Evolutionary conservation across 1,140 invertebrate species (phyloP).

Genomic region (roundworm (Caenorhabditis elegans)): WBcel235 BX284602.5:11236501-11237000

Average conservation of each 20-base stretch:
- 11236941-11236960: no score
- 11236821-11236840: background rate
- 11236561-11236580: background rate
- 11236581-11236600: background rate
- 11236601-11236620: background rate
- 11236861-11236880: background rate
- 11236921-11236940: no score
- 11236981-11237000: background rate
- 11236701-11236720: background rate
- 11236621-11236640: background rate
- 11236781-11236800: background rate
- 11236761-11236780: no score
- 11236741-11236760: background rate
- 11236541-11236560: background rate
- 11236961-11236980: background rate
- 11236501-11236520: conserved; percentile 15
- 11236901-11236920: no score
- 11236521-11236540: background rate
- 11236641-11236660: conserved; percentile 1
- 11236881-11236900: background rate
- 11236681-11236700: background rate
- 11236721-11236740: background rate
- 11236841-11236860: background rate
- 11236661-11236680: background rate
- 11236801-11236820: background rate